Conservation (phyloP, 2,797 vertebrate genomes). For the Hoplostethus atlanticus region DNA sequence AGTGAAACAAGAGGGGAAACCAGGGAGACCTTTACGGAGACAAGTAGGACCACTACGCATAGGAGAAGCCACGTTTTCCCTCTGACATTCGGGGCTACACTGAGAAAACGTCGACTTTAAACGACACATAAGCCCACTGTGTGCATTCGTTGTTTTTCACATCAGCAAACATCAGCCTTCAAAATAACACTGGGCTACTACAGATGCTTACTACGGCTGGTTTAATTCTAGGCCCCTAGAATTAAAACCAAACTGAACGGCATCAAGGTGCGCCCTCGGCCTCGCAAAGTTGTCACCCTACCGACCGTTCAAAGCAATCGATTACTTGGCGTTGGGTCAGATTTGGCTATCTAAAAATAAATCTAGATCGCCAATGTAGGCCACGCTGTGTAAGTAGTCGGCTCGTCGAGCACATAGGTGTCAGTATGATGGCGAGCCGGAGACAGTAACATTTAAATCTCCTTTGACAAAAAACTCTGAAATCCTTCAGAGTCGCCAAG, state of each 20-base stretch:
- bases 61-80: conserved; percentile 42
- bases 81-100: conserved; percentile 48
- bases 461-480: conserved; percentile 25
- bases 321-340: conserved; percentile 40
- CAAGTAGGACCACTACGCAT: conserved; percentile 37
- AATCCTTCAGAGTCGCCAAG: conserved; percentile 45
- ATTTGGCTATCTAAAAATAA: conserved; percentile 36
- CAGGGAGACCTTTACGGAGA: conserved; percentile 61
- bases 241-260: conserved; percentile 14
- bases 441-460: not conserved
- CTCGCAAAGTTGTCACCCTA: conserved; percentile 60
- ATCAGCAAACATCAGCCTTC: conserved; percentile 18
- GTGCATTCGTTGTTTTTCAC: conserved; percentile 18
- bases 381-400: conserved; percentile 36
- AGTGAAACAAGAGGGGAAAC: conserved; percentile 45
- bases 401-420: conserved; percentile 5
- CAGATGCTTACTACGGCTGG: not conserved
- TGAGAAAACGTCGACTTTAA: conserved; percentile 34
- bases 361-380: conserved; percentile 57
- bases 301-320: conserved; percentile 40
- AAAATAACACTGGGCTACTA: not conserved
- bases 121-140: conserved; percentile 12
- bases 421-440: not conserved
- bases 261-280: conserved; percentile 40
- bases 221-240: conserved; percentile 11